Evolutionary conservation across 2,888 invertebrate genomes (phyloP), one percentile per base, ranked within the genome.

Genomic region (Orthosia gothica): DNA sequence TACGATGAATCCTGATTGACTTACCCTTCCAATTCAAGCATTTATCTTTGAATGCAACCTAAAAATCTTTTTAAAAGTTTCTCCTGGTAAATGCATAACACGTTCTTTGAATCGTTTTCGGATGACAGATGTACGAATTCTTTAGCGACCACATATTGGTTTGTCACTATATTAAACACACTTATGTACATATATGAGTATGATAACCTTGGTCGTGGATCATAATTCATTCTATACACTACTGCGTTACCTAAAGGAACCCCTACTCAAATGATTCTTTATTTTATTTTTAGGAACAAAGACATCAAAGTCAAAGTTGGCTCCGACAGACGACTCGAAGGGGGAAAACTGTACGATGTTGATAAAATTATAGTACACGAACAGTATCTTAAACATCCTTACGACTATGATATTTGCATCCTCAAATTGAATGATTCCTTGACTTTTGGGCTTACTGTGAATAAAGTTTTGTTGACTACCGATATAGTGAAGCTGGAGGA

Each of bases 261-360:
- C 57, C 54, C 13, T 5, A 32, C 20, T 61, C 67, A 79, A 72
- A 61, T 55, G 40, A 80, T 9, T 78, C 11, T 32, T 32, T 32
- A 32, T 32, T 32, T 32, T 32, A 32, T 32, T 89, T 87, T 49
- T 76, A 90, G 90, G 47, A 74, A 87, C 26, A 70, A 76, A 55
- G 47, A 75, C 4, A 89, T 76, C 72, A 91, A 88, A 80, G 83
- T 92, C 0, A 74, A 86, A 0, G 90, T 90, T 16, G 92, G 91
- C 4, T 88, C 91, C 0, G 84, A 86, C 54, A 71, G 75, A 5
- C 40, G 88, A 1, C 65, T 86, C 15, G 66, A 83, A 54, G 86
- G 83, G 0, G 91, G 32, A 5, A 32, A 32, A 7, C 32, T 7
- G 7, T 88, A 88, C 62, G 89, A 90, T 4, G 74, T 90, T 18